Percentiles rank a stretch among this genome's conserved stretches.
phyloP scores from a whole-genome alignment of 2,113 vertebrate genomes.

The Pseudopipra pipra region DNA sequence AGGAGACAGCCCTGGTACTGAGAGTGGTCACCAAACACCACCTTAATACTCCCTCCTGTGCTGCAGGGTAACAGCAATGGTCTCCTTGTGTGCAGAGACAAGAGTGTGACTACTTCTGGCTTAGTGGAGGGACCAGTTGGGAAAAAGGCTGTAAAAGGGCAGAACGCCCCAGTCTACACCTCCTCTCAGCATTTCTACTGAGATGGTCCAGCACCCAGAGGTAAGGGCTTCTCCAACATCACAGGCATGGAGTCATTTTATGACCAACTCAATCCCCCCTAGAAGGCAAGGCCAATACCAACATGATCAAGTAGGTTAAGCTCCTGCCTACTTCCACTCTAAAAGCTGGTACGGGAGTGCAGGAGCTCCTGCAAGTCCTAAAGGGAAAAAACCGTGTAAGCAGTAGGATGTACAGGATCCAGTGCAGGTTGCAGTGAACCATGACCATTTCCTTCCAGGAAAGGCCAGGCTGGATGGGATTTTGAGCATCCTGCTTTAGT shows the following conservation, averaged over 20 bases:
- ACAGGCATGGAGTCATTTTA: not conserved
- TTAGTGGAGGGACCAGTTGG: not conserved
- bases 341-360: not conserved
- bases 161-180: not conserved
- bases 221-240: not conserved
- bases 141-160: not conserved
- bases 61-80: not conserved
- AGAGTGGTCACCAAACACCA: not conserved
- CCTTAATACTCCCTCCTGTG: not conserved
- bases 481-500: not conserved
- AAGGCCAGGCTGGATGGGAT: not conserved
- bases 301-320: not conserved
- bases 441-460: rapidly evolving
- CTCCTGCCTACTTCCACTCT: not conserved
- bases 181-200: not conserved
- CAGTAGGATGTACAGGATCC: not conserved
- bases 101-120: too few relatives aligned
- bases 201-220: not conserved
- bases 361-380: not conserved
- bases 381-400: not conserved
- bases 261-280: not conserved
- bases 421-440: not conserved
- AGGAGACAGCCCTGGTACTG: not conserved
- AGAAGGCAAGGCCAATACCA: not conserved
- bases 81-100: rapidly evolving